Evolutionary conservation across 2,113 vertebrate genomes (phyloP).

Genomic region (Riparia riparia): DNA sequence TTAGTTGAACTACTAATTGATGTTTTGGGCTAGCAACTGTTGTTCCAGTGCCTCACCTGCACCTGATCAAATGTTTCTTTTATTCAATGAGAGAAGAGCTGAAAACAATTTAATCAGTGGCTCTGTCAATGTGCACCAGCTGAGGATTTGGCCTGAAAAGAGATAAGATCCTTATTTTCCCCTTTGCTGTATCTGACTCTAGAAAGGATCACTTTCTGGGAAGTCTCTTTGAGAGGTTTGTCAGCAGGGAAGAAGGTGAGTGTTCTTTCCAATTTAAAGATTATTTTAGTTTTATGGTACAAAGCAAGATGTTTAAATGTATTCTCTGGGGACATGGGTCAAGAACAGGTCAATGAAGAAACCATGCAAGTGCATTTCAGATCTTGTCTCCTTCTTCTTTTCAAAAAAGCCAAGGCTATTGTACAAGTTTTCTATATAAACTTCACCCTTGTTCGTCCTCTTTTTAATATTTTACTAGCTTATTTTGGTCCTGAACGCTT

Average conservation of each 20-base stretch:
- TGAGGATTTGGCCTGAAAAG: neutral
- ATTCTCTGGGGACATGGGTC: neutral
- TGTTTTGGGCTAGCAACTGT: rapidly evolving
- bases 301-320: neutral
- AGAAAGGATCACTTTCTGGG: neutral
- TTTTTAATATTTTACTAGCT: neutral
- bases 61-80: neutral
- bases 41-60: neutral
- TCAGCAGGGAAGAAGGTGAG: neutral
- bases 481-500: neutral
- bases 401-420: neutral
- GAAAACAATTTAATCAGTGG: neutral
- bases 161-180: neutral
- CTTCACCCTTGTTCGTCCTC: neutral
- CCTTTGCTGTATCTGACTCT: neutral
- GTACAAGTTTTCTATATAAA: neutral
- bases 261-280: neutral
- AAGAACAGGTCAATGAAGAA: neutral
- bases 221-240: neutral
- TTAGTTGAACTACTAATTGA: neutral
- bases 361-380: neutral
- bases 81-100: neutral
- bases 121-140: neutral
- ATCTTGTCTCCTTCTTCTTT: neutral
- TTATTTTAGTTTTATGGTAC: neutral